Conservation (phyloP, 2,888 invertebrate species). For the Cataglyphis livida region DNA sequence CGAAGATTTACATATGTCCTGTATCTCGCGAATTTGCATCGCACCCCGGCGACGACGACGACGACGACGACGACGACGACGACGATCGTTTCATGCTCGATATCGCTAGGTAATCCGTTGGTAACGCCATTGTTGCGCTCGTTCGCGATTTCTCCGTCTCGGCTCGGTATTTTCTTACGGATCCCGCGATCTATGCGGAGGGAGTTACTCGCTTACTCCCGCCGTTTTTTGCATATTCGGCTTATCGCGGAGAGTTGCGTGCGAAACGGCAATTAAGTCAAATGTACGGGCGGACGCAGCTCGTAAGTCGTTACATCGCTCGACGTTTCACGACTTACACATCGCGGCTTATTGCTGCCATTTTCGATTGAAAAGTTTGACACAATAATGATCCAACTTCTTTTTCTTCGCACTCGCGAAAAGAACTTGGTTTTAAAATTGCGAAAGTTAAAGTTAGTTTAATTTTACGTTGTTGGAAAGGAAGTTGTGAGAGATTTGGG, state of each 20-base stretch:
- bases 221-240: constrained; percentile 22
- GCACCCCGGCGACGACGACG: constrained; percentile 9
- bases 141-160: background rate
- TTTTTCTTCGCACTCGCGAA: background rate
- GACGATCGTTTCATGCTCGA: constrained; percentile 15
- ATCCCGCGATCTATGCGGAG: constrained; percentile 6
- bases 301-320: background rate
- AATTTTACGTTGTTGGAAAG: constrained; percentile 3
- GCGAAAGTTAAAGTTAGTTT: constrained; percentile 20
- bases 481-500: background rate
- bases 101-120: constrained; percentile 31
- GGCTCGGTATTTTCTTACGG: background rate
- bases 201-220: constrained; percentile 18
- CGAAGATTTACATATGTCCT: constrained; percentile 53
- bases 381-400: background rate
- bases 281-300: background rate
- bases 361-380: background rate
- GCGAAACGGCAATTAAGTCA: constrained; percentile 21
- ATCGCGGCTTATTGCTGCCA: background rate
- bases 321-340: background rate
- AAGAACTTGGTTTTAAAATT: background rate
- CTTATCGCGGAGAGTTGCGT: background rate
- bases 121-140: constrained; percentile 27
- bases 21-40: constrained; percentile 59
- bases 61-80: background rate